phyloP scores from a whole-genome alignment of 2,888 invertebrate species.

The Melipona bicolor region DNA sequence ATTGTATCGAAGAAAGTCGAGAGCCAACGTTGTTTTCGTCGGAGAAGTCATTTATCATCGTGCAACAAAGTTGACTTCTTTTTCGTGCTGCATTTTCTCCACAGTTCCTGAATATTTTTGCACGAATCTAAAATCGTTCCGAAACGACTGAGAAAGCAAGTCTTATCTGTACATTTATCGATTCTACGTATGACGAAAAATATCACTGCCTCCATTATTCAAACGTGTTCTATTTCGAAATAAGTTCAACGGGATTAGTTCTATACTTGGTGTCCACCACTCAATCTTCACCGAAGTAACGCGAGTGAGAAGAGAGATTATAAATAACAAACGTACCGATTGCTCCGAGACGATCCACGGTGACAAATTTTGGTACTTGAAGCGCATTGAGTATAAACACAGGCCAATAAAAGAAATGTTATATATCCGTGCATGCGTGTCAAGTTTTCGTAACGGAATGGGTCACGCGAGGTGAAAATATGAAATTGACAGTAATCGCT shows the following conservation, averaged over 20 bases:
- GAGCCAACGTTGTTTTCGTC: not conserved
- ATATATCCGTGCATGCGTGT: slow-evolving; percentile 66
- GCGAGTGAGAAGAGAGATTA: no score
- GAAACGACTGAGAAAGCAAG: not conserved
- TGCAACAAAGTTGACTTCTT: slow-evolving; percentile 29
- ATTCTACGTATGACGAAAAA: not conserved
- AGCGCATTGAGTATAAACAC: slow-evolving; percentile 72
- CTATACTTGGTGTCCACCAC: not conserved
- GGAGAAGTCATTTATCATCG: slow-evolving; percentile 34
- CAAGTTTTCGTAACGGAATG: slow-evolving; percentile 56
- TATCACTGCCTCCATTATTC: slow-evolving; percentile 49
- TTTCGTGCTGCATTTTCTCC: slow-evolving; percentile 41
- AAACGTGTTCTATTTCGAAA: slow-evolving; percentile 22
- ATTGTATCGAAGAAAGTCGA: not conserved
- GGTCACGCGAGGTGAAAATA: slow-evolving; percentile 25
- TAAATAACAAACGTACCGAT: slow-evolving; percentile 37
- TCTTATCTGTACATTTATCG: not conserved
- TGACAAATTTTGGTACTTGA: slow-evolving; percentile 52
- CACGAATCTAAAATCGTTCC: not conserved
- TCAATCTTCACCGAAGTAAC: not conserved
- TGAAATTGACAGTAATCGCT: not conserved
- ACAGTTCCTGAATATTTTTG: slow-evolving; percentile 34
- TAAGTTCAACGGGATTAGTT: slow-evolving; percentile 12
- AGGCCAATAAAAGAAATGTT: slow-evolving; percentile 57
- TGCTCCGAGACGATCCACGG: slow-evolving; percentile 65